Evolutionary conservation across 2,113 vertebrate species (phyloP).

Genomic region (Miniopterus natalensis): DNA sequence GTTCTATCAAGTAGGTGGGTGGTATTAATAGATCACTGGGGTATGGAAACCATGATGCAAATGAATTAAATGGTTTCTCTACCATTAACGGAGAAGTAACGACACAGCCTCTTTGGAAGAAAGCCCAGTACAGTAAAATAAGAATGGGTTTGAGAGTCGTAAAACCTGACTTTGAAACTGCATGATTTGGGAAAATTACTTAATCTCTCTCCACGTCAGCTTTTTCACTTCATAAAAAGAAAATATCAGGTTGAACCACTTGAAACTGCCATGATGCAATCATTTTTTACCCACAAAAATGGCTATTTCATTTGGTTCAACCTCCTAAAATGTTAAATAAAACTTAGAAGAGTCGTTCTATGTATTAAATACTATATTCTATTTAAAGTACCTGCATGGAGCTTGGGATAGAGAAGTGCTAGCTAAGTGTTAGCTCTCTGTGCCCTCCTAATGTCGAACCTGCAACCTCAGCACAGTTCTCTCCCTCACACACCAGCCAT

Average conservation of each 20-base stretch:
- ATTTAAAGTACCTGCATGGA: background rate
- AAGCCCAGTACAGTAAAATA: background rate
- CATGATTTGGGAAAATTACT: conserved; percentile 3
- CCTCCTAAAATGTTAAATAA: background rate
- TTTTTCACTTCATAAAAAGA: conserved; percentile 1
- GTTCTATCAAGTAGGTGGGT: background rate
- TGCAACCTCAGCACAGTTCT: background rate
- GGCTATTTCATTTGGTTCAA: background rate
- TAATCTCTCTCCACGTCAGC: background rate
- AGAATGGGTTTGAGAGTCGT: conserved; percentile 10
- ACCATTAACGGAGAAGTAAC: background rate
- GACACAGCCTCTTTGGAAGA: background rate
- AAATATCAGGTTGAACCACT: background rate
- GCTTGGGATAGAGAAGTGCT: background rate
- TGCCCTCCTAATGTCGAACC: no score
- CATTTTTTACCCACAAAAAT: background rate
- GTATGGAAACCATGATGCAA: background rate
- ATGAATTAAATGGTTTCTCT: background rate
- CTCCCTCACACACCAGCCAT: background rate
- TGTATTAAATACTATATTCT: background rate
- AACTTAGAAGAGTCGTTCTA: background rate
- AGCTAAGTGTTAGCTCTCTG: accelerated
- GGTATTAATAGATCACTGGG: background rate
- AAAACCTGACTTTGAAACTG: conserved; percentile 31
- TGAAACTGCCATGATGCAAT: conserved; percentile 5